phyloP scores from a whole-genome alignment of 2,113 vertebrate genomes.

The Corvus hawaiiensis region DNA sequence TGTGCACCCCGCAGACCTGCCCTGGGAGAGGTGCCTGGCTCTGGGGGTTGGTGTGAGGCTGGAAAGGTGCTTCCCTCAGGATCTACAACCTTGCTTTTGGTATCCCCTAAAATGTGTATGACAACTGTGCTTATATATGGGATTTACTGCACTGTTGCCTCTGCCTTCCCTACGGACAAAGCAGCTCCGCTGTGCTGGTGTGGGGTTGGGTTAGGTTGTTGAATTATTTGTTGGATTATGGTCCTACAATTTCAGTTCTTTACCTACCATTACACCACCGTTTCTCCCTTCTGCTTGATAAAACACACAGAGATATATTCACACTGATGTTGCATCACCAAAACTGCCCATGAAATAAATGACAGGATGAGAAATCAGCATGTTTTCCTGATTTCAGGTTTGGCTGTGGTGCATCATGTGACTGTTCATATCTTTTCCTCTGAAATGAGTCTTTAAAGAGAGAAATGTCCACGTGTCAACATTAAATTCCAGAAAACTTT shows the following conservation, averaged over 20 bases:
- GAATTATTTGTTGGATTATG: not conserved
- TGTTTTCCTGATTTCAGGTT: not conserved
- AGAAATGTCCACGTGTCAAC: not conserved
- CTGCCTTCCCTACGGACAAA: not conserved
- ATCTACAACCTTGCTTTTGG: not conserved
- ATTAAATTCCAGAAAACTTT: not conserved
- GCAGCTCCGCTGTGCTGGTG: not conserved
- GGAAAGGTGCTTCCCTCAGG: not conserved
- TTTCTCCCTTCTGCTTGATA: not conserved
- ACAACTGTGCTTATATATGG: not conserved
- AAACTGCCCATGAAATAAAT: not conserved
- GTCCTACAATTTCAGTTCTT: not conserved
- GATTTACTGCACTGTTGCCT: not conserved
- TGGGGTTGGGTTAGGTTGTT: not conserved
- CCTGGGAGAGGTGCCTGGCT: rapidly evolving
- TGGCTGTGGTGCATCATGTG: not conserved
- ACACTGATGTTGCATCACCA: rapidly evolving
- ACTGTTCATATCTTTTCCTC: not conserved
- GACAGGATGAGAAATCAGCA: not conserved
- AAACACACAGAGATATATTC: rapidly evolving
- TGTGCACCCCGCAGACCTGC: not conserved
- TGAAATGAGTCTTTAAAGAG: not conserved
- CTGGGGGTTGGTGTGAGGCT: not conserved
- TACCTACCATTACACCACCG: not conserved
- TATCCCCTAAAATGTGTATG: not conserved